Percentiles rank a stretch among this genome's conserved stretches.
Evolutionary conservation across 2,113 vertebrate genomes (phyloP).

Genomic region (Erythrocercus mccallii): DNA sequence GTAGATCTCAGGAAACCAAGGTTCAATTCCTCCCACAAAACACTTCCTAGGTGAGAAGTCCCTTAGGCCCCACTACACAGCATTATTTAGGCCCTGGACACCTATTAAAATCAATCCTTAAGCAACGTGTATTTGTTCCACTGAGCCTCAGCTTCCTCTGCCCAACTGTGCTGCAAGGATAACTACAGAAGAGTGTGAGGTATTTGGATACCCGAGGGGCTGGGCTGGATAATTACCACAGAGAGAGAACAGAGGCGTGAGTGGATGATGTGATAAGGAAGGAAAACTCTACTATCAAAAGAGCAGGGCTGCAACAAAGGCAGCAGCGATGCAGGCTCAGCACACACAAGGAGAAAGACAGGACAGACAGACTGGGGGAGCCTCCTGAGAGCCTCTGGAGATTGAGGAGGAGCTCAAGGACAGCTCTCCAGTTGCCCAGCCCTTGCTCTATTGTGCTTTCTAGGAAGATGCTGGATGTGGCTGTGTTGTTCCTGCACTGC

Average conservation of each 20-base stretch:
- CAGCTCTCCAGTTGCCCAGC: neutral
- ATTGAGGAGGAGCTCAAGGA: neutral
- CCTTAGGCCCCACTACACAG: slow-evolving; percentile 2
- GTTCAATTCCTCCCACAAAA: slow-evolving; percentile 36
- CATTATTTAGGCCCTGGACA: slow-evolving; percentile 44
- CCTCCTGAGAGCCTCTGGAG: neutral
- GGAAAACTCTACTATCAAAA: neutral
- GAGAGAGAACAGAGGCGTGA: slow-evolving; percentile 24
- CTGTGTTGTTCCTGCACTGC: neutral
- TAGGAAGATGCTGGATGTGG: neutral
- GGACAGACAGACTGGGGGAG: neutral
- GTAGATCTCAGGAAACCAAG: neutral
- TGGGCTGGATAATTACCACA: slow-evolving; percentile 54
- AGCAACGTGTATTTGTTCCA: slow-evolving; percentile 34
- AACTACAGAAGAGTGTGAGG: slow-evolving; percentile 66
- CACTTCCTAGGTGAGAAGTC: slow-evolving; percentile 62
- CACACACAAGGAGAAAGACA: slow-evolving; percentile 5
- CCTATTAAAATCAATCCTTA: slow-evolving; percentile 57
- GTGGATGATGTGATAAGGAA: slow-evolving; percentile 38
- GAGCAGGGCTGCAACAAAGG: neutral
- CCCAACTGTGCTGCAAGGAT: slow-evolving; percentile 63
- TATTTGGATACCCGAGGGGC: neutral
- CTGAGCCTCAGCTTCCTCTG: slow-evolving; percentile 54
- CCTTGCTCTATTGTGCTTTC: neutral
- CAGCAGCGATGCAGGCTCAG: neutral